Conservation (phyloP, 1,140 invertebrate genomes). For the Aphelenchoides besseyi region DNA sequence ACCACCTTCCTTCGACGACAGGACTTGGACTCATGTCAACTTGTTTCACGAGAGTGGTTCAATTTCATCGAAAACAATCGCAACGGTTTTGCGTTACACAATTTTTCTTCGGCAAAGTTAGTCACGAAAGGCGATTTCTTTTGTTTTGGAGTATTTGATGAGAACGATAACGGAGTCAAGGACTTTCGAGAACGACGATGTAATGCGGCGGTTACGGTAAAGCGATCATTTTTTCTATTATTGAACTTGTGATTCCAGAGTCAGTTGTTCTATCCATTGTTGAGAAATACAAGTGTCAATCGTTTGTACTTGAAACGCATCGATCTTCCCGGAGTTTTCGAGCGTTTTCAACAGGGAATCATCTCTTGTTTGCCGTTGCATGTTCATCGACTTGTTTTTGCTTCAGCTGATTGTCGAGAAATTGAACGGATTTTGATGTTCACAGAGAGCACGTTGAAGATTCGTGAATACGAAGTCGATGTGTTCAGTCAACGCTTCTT, state of each 20-base stretch:
- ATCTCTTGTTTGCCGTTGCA: slow-evolving; percentile 5
- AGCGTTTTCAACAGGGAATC: slow-evolving; percentile 17
- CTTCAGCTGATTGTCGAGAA: neutral
- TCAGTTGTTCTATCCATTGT: slow-evolving; percentile 11
- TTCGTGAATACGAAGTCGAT: slow-evolving; percentile 11
- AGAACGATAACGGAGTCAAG: neutral
- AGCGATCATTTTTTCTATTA: neutral
- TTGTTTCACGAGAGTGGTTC: neutral
- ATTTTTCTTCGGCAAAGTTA: neutral
- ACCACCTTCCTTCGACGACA: neutral
- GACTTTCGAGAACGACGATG: slow-evolving; percentile 20
- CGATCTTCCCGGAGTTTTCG: slow-evolving; percentile 7
- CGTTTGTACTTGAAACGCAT: slow-evolving; percentile 9
- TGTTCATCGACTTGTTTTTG: neutral
- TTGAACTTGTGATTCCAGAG: too few relatives aligned
- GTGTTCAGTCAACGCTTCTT: slow-evolving; percentile 1
- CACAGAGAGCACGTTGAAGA: slow-evolving; percentile 4
- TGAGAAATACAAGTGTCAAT: neutral
- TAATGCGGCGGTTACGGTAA: slow-evolving; percentile 12
- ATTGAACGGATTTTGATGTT: neutral
- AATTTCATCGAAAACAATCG: slow-evolving; percentile 12
- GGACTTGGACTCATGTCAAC: slow-evolving; percentile 7
- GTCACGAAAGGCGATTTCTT: slow-evolving; percentile 11
- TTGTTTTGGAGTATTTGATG: slow-evolving; percentile 18
- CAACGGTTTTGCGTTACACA: slow-evolving; percentile 14